Base-by-base conservation (phyloP, 2,113 vertebrate genomes). In the Dasyurus viverrinus region DNA sequence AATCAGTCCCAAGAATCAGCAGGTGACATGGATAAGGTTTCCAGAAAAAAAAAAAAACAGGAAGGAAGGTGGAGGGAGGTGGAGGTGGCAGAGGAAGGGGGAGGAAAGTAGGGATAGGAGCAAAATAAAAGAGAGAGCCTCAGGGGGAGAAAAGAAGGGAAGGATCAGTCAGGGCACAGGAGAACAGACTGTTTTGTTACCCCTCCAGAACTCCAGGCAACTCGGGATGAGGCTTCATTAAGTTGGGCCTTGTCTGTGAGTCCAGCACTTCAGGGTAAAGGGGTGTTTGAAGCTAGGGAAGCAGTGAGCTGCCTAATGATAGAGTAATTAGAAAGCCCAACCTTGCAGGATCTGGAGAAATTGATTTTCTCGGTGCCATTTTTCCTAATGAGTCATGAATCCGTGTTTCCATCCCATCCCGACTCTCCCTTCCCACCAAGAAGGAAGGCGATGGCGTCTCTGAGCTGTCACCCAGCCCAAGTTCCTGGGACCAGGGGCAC, bases 301-400 rank as follows among this genome's bases (percentile, higher is more conserved):
- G 89, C 95, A 55, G 92, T 95, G 93, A 97, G 96, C 96, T 97
- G 93, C 97, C 97, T 97, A 97, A 97, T 96, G 98, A 96, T 46
- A 95, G 94, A 97, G 97, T 98, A 97, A 96, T 98, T 97, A 98
- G 97, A 97, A 98, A 96, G 95, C 95, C 97, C 97, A 95, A 97
- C 97, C 95, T 98, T 95, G 98, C 97, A 97, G 97, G 95, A 98
- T 97, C 97, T 95, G 96, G 98, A 97, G 95, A 98, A 98, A 98
- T 92, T 97, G 97, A 97, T 98, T 97, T 97, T 91, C 97, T 92
- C 92, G 95, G 95, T 97, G 97, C 97, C 97, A 96, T 98, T 98
- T 98, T 97, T 97, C 97, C 97, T 97, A 96, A 97, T 96, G 96
- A 96, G 92, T 96, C 97, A 96, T 96, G 92, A 96, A 96, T 96